These are phyloP conservation scores for Teinopalpus imperialis DNA, from an alignment of 2,888 invertebrate genomes.

Conservation along the genomic window DNA sequence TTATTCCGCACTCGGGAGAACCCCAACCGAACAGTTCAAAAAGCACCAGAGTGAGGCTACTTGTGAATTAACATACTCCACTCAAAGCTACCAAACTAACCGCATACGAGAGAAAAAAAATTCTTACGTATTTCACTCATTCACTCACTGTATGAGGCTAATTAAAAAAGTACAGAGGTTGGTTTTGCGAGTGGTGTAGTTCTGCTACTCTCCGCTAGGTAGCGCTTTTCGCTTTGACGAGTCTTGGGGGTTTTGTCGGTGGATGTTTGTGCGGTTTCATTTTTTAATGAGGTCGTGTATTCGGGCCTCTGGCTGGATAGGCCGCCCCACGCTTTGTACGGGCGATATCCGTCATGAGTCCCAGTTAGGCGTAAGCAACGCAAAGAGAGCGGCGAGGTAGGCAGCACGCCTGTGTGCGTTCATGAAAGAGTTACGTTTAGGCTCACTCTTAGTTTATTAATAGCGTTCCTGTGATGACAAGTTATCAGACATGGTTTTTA, in stretches of 20 bases:
- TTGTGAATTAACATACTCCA: constrained; percentile 77
- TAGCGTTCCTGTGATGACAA: constrained; percentile 42
- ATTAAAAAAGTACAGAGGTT: constrained; percentile 79
- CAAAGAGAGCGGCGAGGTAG: constrained; percentile 43
- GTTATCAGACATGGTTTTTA: constrained; percentile 43
- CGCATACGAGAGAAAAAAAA: constrained; percentile 62
- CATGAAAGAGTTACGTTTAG: constrained; percentile 65
- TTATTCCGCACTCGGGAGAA: constrained; percentile 31
- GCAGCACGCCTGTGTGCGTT: constrained; percentile 46
- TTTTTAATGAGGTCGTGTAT: constrained; percentile 80
- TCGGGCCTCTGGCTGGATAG: constrained; percentile 59
- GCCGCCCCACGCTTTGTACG: constrained; percentile 57
- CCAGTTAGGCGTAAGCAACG: constrained; percentile 47
- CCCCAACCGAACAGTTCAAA: constrained; percentile 58
- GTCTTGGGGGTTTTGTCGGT: constrained; percentile 54
- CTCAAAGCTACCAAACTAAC: constrained; percentile 78
- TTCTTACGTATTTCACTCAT: constrained; percentile 74
- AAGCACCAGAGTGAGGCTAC: constrained; percentile 57
- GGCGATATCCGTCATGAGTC: constrained; percentile 38
- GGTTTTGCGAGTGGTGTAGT: constrained; percentile 74
- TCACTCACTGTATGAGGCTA: constrained; percentile 75
- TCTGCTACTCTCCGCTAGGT: constrained; percentile 76
- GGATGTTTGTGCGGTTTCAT: constrained; percentile 66
- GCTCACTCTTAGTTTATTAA: constrained; percentile 66
- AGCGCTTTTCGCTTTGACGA: constrained; percentile 74